Percentiles rank a stretch among this genome's conserved stretches.
Evolutionary conservation across 2,113 vertebrate species (phyloP).

Genomic region (Microcebus jonahi): DNA sequence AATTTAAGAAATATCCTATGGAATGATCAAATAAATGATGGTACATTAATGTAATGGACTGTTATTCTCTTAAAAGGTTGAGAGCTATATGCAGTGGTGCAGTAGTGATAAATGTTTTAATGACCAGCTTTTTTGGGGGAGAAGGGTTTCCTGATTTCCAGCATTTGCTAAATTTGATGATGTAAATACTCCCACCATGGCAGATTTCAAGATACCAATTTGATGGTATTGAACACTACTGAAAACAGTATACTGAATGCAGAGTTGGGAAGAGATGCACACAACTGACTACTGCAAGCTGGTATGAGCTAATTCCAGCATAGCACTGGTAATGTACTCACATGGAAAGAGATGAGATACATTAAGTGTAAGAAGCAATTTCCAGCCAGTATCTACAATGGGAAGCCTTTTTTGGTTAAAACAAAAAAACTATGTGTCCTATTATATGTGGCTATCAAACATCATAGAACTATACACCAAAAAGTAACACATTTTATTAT

Average conservation of each 20-base stretch:
- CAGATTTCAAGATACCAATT: conserved; percentile 33
- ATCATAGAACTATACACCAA: background rate
- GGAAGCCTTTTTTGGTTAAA: background rate
- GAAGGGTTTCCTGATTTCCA: background rate
- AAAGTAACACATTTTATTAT: background rate
- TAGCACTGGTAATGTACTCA: background rate
- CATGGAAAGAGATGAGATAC: background rate
- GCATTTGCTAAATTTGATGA: conserved; percentile 26
- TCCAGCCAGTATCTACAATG: background rate
- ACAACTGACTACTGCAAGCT: background rate
- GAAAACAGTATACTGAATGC: background rate
- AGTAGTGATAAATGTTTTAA: background rate
- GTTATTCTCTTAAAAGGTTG: background rate
- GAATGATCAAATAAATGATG: conserved; percentile 36
- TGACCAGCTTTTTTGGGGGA: background rate
- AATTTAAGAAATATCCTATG: conserved; percentile 11
- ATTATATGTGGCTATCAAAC: background rate
- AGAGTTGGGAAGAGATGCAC: background rate
- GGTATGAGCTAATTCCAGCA: background rate
- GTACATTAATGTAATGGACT: background rate
- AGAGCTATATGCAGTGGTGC: background rate
- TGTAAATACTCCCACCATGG: background rate
- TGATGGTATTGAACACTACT: background rate
- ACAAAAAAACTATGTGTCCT: background rate
- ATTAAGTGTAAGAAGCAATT: background rate